Percentiles rank a stretch among this genome's conserved stretches.
Evolutionary conservation across 2,113 vertebrate genomes (phyloP).

Genomic region (Tylochromis polylepis): DNA sequence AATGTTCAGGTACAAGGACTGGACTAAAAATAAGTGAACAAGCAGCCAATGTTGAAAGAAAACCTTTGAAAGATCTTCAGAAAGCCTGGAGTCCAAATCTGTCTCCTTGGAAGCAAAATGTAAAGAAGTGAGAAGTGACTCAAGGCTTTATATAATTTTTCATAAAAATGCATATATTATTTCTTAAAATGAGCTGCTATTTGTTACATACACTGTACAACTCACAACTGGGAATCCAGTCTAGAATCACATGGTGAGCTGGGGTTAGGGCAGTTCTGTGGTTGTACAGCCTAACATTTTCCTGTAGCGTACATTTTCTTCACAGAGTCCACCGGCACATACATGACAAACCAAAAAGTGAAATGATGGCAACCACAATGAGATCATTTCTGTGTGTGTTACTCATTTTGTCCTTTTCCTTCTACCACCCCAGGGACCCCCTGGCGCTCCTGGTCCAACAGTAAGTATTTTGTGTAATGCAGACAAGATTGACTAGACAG

Average conservation of each 20-base stretch:
- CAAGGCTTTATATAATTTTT: background rate
- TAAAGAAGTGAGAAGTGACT: background rate
- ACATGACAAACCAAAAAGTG: background rate
- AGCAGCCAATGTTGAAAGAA: background rate
- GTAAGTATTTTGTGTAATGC: constrained; percentile 71
- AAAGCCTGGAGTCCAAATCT: background rate
- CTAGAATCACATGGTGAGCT: background rate
- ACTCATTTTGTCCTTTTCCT: background rate
- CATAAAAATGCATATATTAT: too few species aligned
- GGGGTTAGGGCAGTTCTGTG: background rate
- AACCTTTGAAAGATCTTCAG: background rate
- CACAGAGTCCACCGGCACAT: background rate
- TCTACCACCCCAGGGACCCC: constrained; percentile 77
- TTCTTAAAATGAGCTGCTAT: too few species aligned
- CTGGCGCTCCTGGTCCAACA: constrained; percentile 82
- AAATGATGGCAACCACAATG: background rate
- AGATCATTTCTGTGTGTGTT: background rate
- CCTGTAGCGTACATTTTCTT: background rate
- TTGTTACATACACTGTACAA: too few species aligned
- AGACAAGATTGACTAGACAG: background rate
- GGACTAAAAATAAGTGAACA: background rate
- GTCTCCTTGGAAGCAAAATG: background rate
- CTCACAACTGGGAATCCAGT: background rate
- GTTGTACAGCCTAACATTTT: background rate
- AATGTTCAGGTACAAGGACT: background rate